Conservation (phyloP, 2,113 vertebrate genomes). For the Periophthalmus modestus region DNA sequence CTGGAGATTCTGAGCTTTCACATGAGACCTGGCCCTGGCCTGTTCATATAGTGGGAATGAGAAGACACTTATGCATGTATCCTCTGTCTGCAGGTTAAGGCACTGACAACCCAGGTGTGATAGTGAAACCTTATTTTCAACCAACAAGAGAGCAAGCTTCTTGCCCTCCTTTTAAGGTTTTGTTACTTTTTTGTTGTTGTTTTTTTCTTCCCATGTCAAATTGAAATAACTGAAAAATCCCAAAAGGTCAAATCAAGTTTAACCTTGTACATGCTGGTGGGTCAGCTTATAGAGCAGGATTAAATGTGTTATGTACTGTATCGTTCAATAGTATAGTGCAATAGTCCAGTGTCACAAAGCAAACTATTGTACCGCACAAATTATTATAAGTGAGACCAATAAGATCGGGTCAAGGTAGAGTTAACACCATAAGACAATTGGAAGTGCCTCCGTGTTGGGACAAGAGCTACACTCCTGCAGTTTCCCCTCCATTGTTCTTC, state of each 20-base stretch:
- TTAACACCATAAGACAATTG: slow-evolving; percentile 40
- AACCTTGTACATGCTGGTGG: background rate
- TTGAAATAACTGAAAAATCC: background rate
- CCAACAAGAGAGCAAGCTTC: too few relatives aligned
- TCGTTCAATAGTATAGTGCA: background rate
- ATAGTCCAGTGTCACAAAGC: background rate
- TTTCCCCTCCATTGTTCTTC: slow-evolving; percentile 52
- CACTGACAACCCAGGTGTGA: too few relatives aligned
- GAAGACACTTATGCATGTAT: too few relatives aligned
- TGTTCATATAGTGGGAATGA: too few relatives aligned
- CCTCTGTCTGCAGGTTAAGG: too few relatives aligned
- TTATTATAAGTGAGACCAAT: slow-evolving; percentile 15
- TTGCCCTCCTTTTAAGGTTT: too few relatives aligned
- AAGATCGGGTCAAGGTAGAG: slow-evolving; percentile 36
- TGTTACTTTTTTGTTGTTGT: background rate
- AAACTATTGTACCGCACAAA: background rate
- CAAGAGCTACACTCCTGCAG: slow-evolving; percentile 49
- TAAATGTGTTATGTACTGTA: background rate
- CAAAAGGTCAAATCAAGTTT: background rate
- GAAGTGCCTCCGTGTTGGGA: slow-evolving; percentile 32
- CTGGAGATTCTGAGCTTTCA: too few relatives aligned
- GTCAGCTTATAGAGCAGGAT: background rate
- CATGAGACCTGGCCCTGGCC: too few relatives aligned
- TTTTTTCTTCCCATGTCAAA: background rate
- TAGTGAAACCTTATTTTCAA: too few relatives aligned